Evolutionary conservation across 2,797 vertebrate genomes (phyloP), one percentile per base, ranked within the genome.

Genomic region (Manis crassicaudata): DNA sequence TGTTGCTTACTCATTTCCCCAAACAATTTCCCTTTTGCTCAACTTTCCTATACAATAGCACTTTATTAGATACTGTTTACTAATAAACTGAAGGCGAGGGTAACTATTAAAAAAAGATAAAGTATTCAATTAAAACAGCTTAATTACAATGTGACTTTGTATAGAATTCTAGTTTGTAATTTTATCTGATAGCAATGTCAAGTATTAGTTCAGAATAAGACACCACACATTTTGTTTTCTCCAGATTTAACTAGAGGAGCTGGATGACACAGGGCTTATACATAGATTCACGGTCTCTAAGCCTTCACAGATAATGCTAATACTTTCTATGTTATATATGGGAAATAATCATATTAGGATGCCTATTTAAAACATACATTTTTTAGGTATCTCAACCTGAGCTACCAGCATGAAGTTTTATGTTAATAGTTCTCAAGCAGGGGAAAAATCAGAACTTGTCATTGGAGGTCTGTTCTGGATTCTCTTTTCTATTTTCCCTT

Each of bases 61-160:
- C 70, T 95, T 91, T 90, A 86, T 97, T 88, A 89, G 87, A 75
- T 68, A 89, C 77, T 93, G 79, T 95, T 96, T 88, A 92, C 88
- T 94, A 96, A 96, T 91, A 96, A 96, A 97, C 94, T 70, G 72
- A 89, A 97, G 67, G 67, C 85, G 65, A 94, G 56, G 3, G 58
- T 95, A 93, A 94, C 77, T 92, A 96, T 94, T 94, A 77, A 81
- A 95, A 46, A 95, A 94, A 95, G 93, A 95, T 70, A 68, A 88
- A 95, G 65, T 43, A 73, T 95, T 92, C 94, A 56, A 79, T 95
- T 97, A 96, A 37, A 89, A 93, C 50, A 83, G 80, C 67, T 96
- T 96, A 96, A 97, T 97, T 94, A 96, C 73, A 94, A 52, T 83
- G 62, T 86, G 72, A 80, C 62, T 95, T 95, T 68, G 79, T 58